Evolutionary conservation across 2,888 invertebrate genomes (phyloP).

Genomic region (Eucera pruinosa): DNA sequence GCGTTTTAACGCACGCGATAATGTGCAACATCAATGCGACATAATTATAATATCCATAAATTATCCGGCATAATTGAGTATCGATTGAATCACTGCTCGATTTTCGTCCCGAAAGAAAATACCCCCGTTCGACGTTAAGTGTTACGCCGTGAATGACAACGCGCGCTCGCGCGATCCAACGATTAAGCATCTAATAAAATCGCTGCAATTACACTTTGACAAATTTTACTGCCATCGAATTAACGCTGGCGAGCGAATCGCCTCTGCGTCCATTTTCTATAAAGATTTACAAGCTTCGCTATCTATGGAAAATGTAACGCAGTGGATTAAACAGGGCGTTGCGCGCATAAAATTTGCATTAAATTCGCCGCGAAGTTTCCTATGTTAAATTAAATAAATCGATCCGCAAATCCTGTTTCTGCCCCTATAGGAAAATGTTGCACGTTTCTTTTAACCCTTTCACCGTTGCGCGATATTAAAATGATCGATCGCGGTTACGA

Average conservation of each 20-base stretch:
- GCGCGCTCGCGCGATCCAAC: too few species aligned
- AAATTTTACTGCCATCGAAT: background rate
- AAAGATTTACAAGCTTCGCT: background rate
- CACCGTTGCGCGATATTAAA: too few species aligned
- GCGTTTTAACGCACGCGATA: conserved; percentile 39
- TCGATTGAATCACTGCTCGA: conserved; percentile 3
- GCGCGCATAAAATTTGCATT: background rate
- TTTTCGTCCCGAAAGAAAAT: background rate
- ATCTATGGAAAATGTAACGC: background rate
- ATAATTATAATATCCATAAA: conserved; percentile 40
- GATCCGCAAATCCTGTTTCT: too few species aligned
- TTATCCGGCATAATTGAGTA: background rate
- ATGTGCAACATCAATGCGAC: conserved; percentile 3
- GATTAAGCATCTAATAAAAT: too few species aligned
- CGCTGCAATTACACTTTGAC: too few species aligned
- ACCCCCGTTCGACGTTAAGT: background rate
- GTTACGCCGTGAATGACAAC: background rate
- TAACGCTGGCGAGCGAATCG: background rate
- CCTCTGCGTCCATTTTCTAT: background rate
- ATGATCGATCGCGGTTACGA: too few species aligned
- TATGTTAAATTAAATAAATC: too few species aligned
- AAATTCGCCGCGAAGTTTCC: too few species aligned
- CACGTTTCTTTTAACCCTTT: too few species aligned
- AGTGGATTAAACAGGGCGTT: background rate
- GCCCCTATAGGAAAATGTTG: too few species aligned